Conservation (phyloP, 2,113 vertebrate species). For the Ammospiza nelsoni region DNA sequence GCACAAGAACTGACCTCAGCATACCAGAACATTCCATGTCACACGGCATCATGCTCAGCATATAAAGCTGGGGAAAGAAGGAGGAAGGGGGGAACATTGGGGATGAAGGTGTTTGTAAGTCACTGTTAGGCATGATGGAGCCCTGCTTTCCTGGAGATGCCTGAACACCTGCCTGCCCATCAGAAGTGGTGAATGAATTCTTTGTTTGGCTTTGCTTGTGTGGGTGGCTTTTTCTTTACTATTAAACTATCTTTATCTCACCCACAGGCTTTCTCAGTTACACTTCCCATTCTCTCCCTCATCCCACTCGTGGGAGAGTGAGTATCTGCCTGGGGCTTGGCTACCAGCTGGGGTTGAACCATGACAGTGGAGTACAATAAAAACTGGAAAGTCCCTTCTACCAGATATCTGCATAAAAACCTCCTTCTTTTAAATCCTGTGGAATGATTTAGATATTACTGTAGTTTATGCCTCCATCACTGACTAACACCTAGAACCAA, state of each 20-base stretch:
- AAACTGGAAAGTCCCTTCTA: neutral
- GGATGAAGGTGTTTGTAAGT: neutral
- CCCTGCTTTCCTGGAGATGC: neutral
- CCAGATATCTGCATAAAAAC: neutral
- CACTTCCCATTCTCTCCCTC: neutral
- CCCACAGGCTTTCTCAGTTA: neutral
- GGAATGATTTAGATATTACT: neutral
- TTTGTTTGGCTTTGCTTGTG: neutral
- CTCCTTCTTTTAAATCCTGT: neutral
- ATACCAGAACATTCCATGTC: neutral
- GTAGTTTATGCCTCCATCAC: neutral
- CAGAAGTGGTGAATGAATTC: neutral
- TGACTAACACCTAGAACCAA: neutral
- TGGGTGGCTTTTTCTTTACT: neutral
- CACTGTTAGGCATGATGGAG: neutral
- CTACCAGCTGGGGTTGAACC: neutral
- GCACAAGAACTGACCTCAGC: neutral
- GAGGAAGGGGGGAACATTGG: neutral
- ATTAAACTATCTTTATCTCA: neutral
- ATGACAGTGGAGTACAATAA: neutral
- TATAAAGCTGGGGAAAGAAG: neutral
- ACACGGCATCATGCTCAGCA: neutral
- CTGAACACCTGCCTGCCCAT: neutral
- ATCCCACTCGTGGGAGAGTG: rapidly evolving
- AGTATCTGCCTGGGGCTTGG: neutral